Conservation (phyloP, 2,113 vertebrate genomes). For the Carassius auratus region DNA sequence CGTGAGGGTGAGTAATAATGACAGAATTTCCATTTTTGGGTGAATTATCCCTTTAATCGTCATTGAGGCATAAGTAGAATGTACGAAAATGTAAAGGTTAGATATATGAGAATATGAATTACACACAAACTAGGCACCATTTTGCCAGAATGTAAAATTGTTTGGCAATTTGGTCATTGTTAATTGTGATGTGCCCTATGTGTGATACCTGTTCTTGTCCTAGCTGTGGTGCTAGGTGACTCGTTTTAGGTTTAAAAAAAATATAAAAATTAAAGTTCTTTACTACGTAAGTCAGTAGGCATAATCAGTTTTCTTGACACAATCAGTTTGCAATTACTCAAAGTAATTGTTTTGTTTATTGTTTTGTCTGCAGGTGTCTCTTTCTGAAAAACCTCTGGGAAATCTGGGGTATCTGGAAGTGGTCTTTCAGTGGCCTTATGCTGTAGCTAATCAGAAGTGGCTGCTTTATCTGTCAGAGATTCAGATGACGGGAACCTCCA, state of each 20-base stretch:
- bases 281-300: no score
- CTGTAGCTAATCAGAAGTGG: slow-evolving; percentile 88
- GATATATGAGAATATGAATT: no score
- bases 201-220: neutral
- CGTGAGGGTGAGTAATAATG: neutral
- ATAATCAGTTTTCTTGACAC: neutral
- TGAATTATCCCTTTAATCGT: neutral
- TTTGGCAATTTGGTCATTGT: neutral
- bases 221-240: no score
- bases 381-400: slow-evolving; percentile 75
- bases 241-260: no score
- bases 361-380: slow-evolving; percentile 73
- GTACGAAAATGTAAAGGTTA: no score
- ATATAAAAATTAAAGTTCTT: no score
- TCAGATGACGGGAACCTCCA: slow-evolving; percentile 67
- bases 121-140: neutral
- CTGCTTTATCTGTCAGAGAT: slow-evolving; percentile 88
- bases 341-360: neutral
- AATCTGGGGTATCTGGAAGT: slow-evolving; percentile 78
- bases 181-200: neutral
- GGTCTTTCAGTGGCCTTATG: slow-evolving; percentile 87
- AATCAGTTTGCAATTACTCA: neutral
- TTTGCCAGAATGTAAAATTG: neutral
- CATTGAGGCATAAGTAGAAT: neutral
- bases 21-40: neutral